Base-by-base conservation (phyloP, 2,113 vertebrate species). In the Ceyx melanurus region DNA sequence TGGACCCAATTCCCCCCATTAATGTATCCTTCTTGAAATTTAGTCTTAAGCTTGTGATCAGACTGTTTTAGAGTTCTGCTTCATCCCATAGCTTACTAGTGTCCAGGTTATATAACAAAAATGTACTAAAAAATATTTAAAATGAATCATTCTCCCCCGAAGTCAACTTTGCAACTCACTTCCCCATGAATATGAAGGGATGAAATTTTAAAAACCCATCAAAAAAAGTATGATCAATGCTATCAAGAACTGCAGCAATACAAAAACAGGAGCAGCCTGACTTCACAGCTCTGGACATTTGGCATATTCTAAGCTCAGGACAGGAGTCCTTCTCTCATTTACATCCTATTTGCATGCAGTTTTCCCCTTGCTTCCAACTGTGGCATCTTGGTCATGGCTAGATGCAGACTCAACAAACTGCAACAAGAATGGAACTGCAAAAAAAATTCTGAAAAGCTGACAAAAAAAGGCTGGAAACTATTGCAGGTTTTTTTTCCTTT, bases 1-100 rank as follows among this genome's bases (percentile, higher is more conserved):
- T 0, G 0, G 21, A 79, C 21, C 29, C 40, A 31, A 6, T 35
- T 71, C 25, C 6, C 22, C 28, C 40, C 23, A 54, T 5, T 82
- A 70, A 79, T 0, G 2, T 9, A 56, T 23, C 25, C 62, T 65
- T 40, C 50, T 74, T 50, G 29, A 77, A 43, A 76, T 46, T 62
- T 56, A 75, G 15, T 26, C 42, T 64, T 78, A n/a, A 68, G 17
- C 26, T 76, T 35, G 50, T 28, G 31, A 46, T 18, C 46, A 87
- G 37, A n/a, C 9, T 4, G 1, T 13, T n/a, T 6, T 8, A 35
- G 11, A 13, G 22, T 25, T 71, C 68, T 46, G 14, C 73, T 82
- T 72, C 56, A 73, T 29, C 20, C 25, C 45, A 40, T 18, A 5
- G 0, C 42, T 72, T 50, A 46, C 15, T 35, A 76, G 12, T 11